Conservation (phyloP, 1,140 invertebrate species). For the Heterodera schachtii region DNA sequence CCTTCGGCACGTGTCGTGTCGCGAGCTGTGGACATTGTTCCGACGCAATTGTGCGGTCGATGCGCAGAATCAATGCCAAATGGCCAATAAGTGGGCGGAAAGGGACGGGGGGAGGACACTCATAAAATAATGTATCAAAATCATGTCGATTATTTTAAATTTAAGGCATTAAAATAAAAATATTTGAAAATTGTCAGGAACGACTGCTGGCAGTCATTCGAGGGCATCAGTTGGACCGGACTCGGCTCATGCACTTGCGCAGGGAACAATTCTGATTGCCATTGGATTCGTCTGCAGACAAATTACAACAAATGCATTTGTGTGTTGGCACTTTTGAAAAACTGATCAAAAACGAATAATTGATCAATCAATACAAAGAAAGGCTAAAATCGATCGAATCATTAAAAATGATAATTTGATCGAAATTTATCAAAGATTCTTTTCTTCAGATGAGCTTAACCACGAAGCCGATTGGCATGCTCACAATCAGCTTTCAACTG, state of each 20-base stretch:
- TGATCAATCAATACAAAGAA: too few relatives aligned
- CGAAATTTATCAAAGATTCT: too few relatives aligned
- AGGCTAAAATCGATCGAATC: too few relatives aligned
- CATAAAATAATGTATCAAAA: too few relatives aligned
- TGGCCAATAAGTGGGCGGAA: conserved; percentile 52
- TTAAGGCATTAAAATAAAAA: too few relatives aligned
- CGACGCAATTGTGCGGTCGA: conserved; percentile 57
- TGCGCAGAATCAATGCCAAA: conserved; percentile 59
- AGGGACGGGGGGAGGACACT: neutral
- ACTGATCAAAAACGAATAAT: neutral
- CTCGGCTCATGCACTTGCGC: conserved; percentile 57
- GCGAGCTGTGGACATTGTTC: conserved; percentile 61
- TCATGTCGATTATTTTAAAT: too few relatives aligned
- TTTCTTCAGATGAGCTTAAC: conserved; percentile 15
- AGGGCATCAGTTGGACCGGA: conserved; percentile 63
- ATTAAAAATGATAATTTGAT: too few relatives aligned
- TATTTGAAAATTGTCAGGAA: conserved; percentile 40
- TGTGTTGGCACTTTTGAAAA: conserved; percentile 19
- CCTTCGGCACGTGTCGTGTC: conserved; percentile 58
- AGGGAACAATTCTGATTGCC: conserved; percentile 60
- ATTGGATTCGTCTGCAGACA: conserved; percentile 64
- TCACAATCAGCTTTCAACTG: neutral
- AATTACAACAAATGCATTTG: conserved; percentile 66
- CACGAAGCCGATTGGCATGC: conserved; percentile 19
- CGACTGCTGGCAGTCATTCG: conserved; percentile 63